A percentile compares a stretch with the other conserved stretches of the same genome.
phyloP scores from a whole-genome alignment of 2,888 invertebrate genomes.

The Leucophenga maculata region DNA sequence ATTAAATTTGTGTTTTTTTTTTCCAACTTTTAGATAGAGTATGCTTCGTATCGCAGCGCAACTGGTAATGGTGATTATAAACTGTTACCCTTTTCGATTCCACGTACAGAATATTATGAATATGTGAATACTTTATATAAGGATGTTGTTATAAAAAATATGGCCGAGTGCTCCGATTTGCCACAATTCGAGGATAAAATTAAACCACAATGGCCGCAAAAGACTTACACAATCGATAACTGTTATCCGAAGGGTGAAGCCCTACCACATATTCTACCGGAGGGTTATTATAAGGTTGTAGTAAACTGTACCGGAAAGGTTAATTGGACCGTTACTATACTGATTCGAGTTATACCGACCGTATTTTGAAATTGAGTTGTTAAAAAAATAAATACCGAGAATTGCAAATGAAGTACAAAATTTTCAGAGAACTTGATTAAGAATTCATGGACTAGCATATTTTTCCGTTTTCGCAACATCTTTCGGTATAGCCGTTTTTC shows the following conservation, averaged over 20 bases:
- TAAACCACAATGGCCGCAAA: background rate
- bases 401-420: too few species aligned
- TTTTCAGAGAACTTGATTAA: too few species aligned
- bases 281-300: background rate
- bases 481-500: too few species aligned
- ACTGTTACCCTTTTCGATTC: background rate
- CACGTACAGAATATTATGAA: background rate
- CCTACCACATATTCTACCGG: background rate
- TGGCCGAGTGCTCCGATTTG: background rate
- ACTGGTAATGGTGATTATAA: constrained; percentile 3
- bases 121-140: background rate
- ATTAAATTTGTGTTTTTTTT: background rate
- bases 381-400: too few species aligned
- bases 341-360: background rate
- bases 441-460: too few species aligned
- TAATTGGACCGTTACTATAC: background rate
- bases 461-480: too few species aligned
- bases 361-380: too few species aligned
- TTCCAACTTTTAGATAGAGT: background rate
- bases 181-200: background rate
- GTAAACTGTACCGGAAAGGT: background rate
- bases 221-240: background rate
- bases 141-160: background rate
- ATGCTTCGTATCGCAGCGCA: background rate
- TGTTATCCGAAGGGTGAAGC: background rate